Evolutionary conservation across 2,888 invertebrate species (phyloP).

Genomic region (Homarus gammarus): DNA sequence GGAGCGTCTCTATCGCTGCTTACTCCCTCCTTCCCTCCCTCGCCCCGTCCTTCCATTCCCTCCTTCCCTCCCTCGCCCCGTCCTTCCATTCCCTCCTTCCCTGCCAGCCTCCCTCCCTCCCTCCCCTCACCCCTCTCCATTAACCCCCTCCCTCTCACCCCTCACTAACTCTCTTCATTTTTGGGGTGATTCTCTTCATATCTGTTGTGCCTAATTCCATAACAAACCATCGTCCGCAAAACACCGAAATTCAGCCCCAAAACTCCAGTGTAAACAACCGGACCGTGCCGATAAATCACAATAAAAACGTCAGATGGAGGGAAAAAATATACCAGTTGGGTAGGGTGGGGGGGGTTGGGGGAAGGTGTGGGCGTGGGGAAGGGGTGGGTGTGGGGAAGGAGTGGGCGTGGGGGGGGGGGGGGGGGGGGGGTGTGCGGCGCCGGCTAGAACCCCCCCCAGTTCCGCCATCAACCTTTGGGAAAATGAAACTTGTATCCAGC

Average conservation of each 20-base stretch:
- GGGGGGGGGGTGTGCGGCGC: background rate
- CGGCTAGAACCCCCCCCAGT: background rate
- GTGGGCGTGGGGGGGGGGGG: background rate
- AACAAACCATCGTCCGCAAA: background rate
- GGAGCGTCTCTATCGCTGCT: background rate
- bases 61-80: background rate
- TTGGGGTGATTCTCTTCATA: no score
- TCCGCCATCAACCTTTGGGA: background rate
- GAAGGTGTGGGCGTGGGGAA: background rate
- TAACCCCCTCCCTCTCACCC: background rate
- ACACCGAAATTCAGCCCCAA: background rate
- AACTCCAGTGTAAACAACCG: constrained; percentile 14
- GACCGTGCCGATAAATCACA: background rate
- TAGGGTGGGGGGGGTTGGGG: no score
- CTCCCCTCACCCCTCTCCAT: background rate
- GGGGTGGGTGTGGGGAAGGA: background rate
- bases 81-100: background rate
- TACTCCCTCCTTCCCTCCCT: constrained; percentile 8
- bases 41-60: background rate
- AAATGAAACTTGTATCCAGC: constrained; percentile 46
- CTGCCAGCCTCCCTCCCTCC: background rate
- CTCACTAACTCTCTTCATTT: no score
- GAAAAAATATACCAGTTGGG: constrained; percentile 1
- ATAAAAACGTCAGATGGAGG: constrained; percentile 10
- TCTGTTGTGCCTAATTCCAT: background rate